These are phyloP conservation scores for Onychomys arenicola DNA, from an alignment of 2,797 vertebrate species.

Conservation along the genomic window DNA sequence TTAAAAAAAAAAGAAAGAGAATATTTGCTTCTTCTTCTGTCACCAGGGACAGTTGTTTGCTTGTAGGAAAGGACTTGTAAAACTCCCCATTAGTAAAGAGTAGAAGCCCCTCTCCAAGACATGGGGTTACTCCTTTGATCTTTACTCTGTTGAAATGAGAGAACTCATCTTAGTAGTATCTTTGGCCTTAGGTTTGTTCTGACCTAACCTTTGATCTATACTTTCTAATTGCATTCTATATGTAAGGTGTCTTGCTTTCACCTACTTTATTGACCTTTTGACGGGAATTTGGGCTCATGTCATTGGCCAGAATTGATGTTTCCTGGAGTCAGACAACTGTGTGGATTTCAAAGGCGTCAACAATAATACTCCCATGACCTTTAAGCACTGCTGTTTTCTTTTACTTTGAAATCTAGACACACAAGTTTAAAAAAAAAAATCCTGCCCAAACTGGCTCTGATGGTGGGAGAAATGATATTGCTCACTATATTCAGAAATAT, in stretches of 20 bases:
- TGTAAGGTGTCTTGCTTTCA: neutral
- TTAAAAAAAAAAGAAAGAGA: neutral
- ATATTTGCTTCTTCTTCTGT: neutral
- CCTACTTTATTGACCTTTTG: neutral
- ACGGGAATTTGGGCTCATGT: neutral
- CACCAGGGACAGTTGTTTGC: neutral
- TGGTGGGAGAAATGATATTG: conserved; percentile 19
- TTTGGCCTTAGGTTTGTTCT: neutral
- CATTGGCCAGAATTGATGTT: conserved; percentile 39
- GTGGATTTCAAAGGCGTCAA: conserved; percentile 62
- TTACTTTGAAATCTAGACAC: conserved; percentile 66
- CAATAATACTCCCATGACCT: conserved; percentile 72
- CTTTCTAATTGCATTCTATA: conserved; percentile 39
- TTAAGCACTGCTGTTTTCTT: conserved; percentile 78
- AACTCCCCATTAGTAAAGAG: neutral
- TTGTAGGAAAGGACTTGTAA: neutral
- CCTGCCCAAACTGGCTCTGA: conserved; percentile 54
- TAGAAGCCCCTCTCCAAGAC: neutral
- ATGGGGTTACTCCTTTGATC: neutral
- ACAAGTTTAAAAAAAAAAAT: conserved; percentile 36
- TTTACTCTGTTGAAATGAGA: conserved; percentile 22
- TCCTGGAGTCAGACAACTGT: conserved; percentile 17
- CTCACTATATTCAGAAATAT: conserved; percentile 11
- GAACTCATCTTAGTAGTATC: conserved; percentile 1
- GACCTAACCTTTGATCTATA: conserved; percentile 29